A percentile compares a stretch with the other conserved stretches of the same genome.
These are phyloP conservation scores for Tragelaphus eurycerus DNA, from an alignment of 2,797 vertebrate genomes.

Conservation along the genomic window DNA sequence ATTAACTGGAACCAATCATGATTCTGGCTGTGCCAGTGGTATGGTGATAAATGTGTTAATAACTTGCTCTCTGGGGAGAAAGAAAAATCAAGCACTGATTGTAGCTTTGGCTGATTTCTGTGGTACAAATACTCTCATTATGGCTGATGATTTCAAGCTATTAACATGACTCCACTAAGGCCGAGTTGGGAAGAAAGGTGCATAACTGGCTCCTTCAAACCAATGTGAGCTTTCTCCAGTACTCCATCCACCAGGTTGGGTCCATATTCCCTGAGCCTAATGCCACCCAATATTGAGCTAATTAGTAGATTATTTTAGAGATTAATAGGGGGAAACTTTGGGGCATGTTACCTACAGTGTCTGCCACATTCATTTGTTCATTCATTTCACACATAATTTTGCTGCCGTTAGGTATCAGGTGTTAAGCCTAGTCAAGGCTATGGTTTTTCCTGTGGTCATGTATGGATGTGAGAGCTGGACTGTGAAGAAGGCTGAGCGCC, in stretches of 20 bases:
- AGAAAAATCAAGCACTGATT: neutral
- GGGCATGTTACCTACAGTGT: neutral
- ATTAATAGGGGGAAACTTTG: neutral
- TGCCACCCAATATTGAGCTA: neutral
- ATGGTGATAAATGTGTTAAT: neutral
- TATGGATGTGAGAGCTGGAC: no score
- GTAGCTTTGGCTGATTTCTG: neutral
- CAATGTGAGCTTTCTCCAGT: neutral
- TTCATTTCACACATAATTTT: neutral
- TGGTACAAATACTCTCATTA: neutral
- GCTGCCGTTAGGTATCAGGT: neutral
- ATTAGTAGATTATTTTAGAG: neutral
- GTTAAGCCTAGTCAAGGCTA: no score
- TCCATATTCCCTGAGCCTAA: neutral
- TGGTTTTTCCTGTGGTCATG: no score
- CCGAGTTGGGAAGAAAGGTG: neutral
- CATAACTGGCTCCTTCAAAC: neutral
- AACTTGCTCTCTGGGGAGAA: neutral
- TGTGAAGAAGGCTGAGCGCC: no score
- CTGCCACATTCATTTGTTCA: neutral
- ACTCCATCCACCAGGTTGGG: neutral
- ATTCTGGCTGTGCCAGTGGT: neutral
- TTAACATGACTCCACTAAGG: neutral
- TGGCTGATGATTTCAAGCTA: neutral
- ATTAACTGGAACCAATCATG: neutral